These are phyloP conservation scores for Itoplectis maculator DNA, from an alignment of 2,888 invertebrate genomes.

Conservation along the genomic window DNA sequence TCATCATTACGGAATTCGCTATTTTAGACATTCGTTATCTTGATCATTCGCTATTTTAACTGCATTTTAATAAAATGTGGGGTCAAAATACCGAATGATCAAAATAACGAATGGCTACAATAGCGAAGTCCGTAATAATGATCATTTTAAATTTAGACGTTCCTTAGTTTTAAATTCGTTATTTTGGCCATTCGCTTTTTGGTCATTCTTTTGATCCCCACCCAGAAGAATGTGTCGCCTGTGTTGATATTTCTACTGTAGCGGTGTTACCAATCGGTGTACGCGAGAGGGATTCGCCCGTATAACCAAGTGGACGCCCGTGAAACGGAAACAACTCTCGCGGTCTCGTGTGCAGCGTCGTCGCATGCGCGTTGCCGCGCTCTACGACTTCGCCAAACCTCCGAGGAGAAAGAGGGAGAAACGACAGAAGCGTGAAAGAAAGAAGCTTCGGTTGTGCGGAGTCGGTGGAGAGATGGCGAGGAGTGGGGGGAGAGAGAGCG, in stretches of 20 bases:
- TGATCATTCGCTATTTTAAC: too few species aligned
- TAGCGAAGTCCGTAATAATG: too few species aligned
- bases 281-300: neutral
- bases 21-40: too few species aligned
- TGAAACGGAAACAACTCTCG: slow-evolving; percentile 61
- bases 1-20: too few species aligned
- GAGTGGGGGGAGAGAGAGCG: slow-evolving; percentile 36
- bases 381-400: slow-evolving; percentile 36
- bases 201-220: too few species aligned
- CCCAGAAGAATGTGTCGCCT: slow-evolving; percentile 47
- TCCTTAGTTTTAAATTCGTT: too few species aligned
- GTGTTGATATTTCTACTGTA: neutral
- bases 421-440: slow-evolving; percentile 33
- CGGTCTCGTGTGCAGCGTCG: slow-evolving; percentile 42
- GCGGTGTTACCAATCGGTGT: neutral
- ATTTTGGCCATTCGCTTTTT: too few species aligned
- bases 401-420: slow-evolving; percentile 37
- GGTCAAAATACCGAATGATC: too few species aligned
- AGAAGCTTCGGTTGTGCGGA: slow-evolving; percentile 43
- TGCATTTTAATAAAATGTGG: too few species aligned
- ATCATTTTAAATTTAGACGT: too few species aligned
- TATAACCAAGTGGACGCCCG: slow-evolving; percentile 42
- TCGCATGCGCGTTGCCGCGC: slow-evolving; percentile 2
- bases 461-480: slow-evolving; percentile 44
- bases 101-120: too few species aligned